Percentiles rank a stretch among this genome's conserved stretches.
phyloP scores from a whole-genome alignment of 2,888 invertebrate species.

The Slavum lentiscoides region DNA sequence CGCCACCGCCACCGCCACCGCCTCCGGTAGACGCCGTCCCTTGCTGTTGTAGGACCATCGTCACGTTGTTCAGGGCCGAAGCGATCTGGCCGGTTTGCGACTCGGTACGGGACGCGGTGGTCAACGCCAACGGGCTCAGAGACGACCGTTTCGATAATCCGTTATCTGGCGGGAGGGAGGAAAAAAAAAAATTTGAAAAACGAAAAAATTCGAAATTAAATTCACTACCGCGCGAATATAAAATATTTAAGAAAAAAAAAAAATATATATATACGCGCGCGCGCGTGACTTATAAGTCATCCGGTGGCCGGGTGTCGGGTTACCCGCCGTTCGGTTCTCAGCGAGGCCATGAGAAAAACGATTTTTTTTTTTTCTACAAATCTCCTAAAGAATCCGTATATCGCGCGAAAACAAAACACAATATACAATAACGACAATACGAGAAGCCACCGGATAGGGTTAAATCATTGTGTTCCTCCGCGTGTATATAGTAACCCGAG shows the following conservation, averaged over 20 bases:
- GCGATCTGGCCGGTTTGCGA: constrained; percentile 33
- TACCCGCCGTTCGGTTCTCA: constrained; percentile 44
- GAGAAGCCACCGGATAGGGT: constrained; percentile 53
- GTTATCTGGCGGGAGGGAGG: constrained; percentile 23
- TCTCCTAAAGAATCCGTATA: constrained; percentile 50
- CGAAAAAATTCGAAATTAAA: neutral
- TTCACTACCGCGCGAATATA: neutral
- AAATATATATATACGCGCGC: neutral
- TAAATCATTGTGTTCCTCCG: constrained; percentile 48
- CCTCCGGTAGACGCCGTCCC: neutral
- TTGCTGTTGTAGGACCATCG: constrained; percentile 10
- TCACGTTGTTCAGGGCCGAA: constrained; percentile 36
- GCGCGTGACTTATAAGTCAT: constrained; percentile 49
- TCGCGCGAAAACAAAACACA: constrained; percentile 46
- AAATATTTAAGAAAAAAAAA: too few relatives aligned
- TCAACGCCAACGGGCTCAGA: constrained; percentile 44
- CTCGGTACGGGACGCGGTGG: constrained; percentile 26
- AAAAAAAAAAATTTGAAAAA: neutral
- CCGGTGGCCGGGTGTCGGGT: constrained; percentile 35
- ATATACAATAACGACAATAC: constrained; percentile 45
- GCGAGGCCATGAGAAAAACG: constrained; percentile 47
- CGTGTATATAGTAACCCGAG: constrained; percentile 43
- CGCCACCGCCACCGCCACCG: constrained; percentile 13
- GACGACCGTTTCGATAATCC: constrained; percentile 45
- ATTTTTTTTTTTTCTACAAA: constrained; percentile 45